A percentile compares a stretch with the other conserved stretches of the same genome.
Evolutionary conservation across 2,113 vertebrate genomes (phyloP).

Genomic region (Cygnus buccinator): DNA sequence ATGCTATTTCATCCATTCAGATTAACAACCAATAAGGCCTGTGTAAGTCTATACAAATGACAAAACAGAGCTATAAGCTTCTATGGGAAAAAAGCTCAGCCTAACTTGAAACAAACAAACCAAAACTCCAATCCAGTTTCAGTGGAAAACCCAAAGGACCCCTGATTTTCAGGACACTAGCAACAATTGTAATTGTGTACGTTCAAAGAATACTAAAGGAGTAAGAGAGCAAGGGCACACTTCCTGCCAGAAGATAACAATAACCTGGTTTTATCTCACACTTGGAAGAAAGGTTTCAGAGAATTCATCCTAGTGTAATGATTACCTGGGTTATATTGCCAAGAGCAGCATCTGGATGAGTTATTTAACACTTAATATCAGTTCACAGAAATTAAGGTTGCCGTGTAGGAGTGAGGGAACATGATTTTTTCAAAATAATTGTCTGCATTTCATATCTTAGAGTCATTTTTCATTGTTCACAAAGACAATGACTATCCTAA

Average conservation of each 20-base stretch:
- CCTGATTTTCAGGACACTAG: background rate
- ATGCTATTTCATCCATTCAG: background rate
- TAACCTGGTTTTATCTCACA: conserved; percentile 22
- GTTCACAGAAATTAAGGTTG: conserved; percentile 34
- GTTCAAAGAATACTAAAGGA: background rate
- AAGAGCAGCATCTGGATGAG: conserved; percentile 55
- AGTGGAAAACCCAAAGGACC: background rate
- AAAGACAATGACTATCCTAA: background rate
- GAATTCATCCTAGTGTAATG: conserved; percentile 19
- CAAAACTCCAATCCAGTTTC: background rate
- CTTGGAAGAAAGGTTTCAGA: conserved; percentile 28
- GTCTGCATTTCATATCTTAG: conserved; percentile 45
- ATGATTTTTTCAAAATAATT: conserved; percentile 43
- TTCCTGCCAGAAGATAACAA: conserved; percentile 6
- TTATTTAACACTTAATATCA: conserved; percentile 55
- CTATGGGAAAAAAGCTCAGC: background rate
- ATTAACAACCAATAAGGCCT: background rate
- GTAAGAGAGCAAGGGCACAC: background rate
- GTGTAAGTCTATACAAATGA: background rate
- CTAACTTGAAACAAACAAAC: background rate
- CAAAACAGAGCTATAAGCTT: background rate
- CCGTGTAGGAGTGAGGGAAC: conserved; percentile 18
- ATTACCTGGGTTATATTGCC: conserved; percentile 10
- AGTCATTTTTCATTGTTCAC: conserved; percentile 23
- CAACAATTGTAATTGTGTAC: background rate